Evolutionary conservation across 2,797 vertebrate species (phyloP), one percentile per base, ranked within the genome.

Genomic region (Remorina albescens): DNA sequence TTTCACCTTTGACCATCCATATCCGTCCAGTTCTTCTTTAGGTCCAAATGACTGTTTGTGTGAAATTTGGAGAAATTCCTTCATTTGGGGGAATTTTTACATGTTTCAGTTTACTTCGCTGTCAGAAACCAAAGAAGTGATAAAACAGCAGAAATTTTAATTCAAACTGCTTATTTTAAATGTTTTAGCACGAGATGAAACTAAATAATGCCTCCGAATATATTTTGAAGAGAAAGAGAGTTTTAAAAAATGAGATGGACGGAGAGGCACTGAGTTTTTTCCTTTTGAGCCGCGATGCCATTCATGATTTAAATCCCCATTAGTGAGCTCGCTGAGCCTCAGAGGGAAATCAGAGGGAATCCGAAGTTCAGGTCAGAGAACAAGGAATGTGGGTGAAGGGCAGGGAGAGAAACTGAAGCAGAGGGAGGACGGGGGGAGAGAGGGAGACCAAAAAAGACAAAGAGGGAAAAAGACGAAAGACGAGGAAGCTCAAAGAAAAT

Each of bases 261-360:
- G 7, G 42, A 44, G 42, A 44, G 19, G n/a, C 42, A 44, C 42
- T n/a, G 23, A 53, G 19, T 46, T 44, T n/a, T 42, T 18, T 50
- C 51, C 39, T 71, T 62, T 32, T 39, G 8, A 67, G 18, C 36
- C 0, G 10, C 11, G 0, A 8, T 32, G 76, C 47, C 79, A 21
- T 8, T 39, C 15, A 39, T 30, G 8, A 79, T 85, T 81, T 70
- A 76, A 78, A 78, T 78, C 78, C 44, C 64, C 59, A 84, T 84
- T 78, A 84, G 49, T 34, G 5, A 4, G 41, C 18, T 18, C 23
- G 54, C 69, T 28, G 19, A 25, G 47, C 26, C 32, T 64, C n/a
- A 57, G 67, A 67, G 23, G 42, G 32, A 60, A 74, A 53, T 62
- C 51, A 51, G 26, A 58, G 16, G 11, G n/a, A 70, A 70, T 77